phyloP scores from a whole-genome alignment of 2,888 invertebrate species.

The Camptogramma bilineatum region DNA sequence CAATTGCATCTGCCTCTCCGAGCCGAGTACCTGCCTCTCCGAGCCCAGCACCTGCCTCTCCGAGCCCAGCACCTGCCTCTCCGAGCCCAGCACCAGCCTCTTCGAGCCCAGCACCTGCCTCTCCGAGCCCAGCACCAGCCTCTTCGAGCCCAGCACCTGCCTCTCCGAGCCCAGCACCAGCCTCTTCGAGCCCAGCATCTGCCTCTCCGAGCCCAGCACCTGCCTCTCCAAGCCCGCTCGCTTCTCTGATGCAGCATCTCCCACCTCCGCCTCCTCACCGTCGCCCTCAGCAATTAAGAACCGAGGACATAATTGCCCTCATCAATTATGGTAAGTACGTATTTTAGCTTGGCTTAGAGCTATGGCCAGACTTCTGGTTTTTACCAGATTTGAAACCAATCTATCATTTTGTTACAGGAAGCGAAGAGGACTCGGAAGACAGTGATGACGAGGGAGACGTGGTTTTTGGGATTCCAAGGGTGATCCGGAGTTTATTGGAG shows the following conservation, averaged over 20 bases:
- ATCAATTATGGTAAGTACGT: constrained; percentile 17
- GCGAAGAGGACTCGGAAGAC: constrained; percentile 20
- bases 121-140: constrained; percentile 7
- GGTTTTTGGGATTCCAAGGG: constrained; percentile 25
- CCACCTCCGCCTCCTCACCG: constrained; percentile 5
- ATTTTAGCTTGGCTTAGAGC: constrained; percentile 15
- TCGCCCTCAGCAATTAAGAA: constrained; percentile 9
- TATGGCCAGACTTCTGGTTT: constrained; percentile 21
- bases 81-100: constrained; percentile 2
- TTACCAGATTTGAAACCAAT: constrained; percentile 19
- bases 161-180: constrained; percentile 10
- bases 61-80: constrained; percentile 5
- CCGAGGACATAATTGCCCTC: constrained; percentile 14
- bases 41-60: constrained; percentile 6
- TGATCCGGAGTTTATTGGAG: constrained; percentile 11
- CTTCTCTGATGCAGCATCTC: constrained; percentile 13
- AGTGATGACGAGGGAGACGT: constrained; percentile 11
- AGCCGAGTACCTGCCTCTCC: constrained; percentile 4
- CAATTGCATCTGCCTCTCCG: constrained; percentile 7
- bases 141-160: not conserved
- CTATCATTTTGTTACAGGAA: constrained; percentile 22
- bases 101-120: constrained; percentile 8
- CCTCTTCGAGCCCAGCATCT: not conserved
- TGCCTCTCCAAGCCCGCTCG: constrained; percentile 6
- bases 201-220: constrained; percentile 3